These are phyloP conservation scores for Neodiprion virginianus DNA, from an alignment of 1,140 invertebrate genomes.

Conservation along the genomic window DNA sequence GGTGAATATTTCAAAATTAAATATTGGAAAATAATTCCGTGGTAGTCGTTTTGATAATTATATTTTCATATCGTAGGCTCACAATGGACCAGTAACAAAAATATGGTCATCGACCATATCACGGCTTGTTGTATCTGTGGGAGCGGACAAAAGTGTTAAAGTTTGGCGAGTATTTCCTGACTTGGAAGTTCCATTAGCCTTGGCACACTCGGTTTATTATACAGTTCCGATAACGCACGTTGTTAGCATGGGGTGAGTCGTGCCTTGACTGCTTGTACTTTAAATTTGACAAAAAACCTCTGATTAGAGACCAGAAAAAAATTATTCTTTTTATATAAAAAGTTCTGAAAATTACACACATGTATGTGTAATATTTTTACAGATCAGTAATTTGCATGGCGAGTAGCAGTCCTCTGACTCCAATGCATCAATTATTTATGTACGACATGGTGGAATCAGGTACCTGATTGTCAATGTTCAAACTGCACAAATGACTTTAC, in stretches of 20 bases:
- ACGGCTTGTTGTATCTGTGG: constrained; percentile 28
- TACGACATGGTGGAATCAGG: constrained; percentile 32
- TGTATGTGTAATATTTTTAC: not conserved
- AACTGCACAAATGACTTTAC: too few species aligned
- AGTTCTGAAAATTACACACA: not conserved
- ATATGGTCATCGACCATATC: constrained; percentile 17
- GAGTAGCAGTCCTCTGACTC: constrained; percentile 23
- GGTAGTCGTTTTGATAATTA: not conserved
- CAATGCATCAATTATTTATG: constrained; percentile 36
- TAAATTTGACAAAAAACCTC: not conserved
- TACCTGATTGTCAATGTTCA: constrained; percentile 15
- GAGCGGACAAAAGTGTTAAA: constrained; percentile 34
- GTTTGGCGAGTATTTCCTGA: constrained; percentile 36
- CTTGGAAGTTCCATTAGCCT: constrained; percentile 21
- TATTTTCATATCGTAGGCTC: constrained; percentile 16
- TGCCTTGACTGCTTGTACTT: too few species aligned
- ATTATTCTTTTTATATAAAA: constrained; percentile 9
- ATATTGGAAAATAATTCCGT: not conserved
- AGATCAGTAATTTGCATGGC: constrained; percentile 33
- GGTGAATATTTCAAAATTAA: constrained; percentile 14
- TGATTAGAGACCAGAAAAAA: not conserved
- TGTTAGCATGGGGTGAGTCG: constrained; percentile 30
- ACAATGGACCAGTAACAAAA: constrained; percentile 21
- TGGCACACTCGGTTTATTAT: constrained; percentile 31
- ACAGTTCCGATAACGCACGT: constrained; percentile 27